Base-by-base conservation (phyloP, 2,113 vertebrate species). In the Platysternon megacephalum region DNA sequence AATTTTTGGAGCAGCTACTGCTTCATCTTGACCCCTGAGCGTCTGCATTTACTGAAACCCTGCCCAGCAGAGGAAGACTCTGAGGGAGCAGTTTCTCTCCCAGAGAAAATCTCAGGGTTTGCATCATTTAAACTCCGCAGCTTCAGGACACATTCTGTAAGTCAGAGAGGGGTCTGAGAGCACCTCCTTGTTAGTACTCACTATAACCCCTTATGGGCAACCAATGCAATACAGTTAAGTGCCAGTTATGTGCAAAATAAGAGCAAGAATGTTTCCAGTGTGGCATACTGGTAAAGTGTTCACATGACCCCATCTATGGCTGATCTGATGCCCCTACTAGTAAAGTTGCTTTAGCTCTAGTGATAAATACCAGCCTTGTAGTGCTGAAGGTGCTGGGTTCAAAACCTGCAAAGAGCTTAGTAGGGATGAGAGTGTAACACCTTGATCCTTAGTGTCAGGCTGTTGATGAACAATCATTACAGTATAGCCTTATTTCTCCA, bases 391-490 rank as follows among this genome's bases (percentile, higher is more conserved):
- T 0, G 82, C 22, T 56, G 48, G 26, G 10, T 83, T 94, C 48
- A 68, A 84, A 94, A 65, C 26, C 21, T 13, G 1, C 13, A 78
- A 11, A 1, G 35, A 80, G 35, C 39, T 22, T 0, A 0, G 39
- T 9, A 68, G 19, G 88, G 6, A 11, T 10, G 4, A 8, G 4
- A 51, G 49, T 48, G 22, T 6, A 79, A 53, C 0, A 0, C 26
- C 88, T 86, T 79, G 39, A 85, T 93, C 42, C 0, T 2, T 65
- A 84, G 49, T 53, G 52, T 9, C 17, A 14, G 79, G 61, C 89
- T 42, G 1, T n/a, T 85, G 42, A 13, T 87, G 16, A 48, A 22
- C 24, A 91, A 26, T 26, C 26, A 74, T 11, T 49, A 82, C 53
- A 32, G 10, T 0, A 13, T 85, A 82, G 46, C 32, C 11, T 28